Conservation (phyloP, 2,888 invertebrate species). For the Steromphala cineraria region DNA sequence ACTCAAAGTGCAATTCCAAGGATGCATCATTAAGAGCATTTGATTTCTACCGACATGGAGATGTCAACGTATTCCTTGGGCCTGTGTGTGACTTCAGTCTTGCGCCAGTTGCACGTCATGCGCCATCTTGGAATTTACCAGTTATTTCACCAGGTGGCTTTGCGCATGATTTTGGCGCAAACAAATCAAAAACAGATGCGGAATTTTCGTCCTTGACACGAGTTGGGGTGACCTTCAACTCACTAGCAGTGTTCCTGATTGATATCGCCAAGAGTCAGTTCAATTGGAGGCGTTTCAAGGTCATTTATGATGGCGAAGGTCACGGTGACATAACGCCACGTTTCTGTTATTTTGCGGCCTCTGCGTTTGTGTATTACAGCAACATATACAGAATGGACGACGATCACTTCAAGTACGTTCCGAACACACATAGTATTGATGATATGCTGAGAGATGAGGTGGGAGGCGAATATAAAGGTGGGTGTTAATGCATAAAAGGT, state of each 20-base stretch:
- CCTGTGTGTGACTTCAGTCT: constrained; percentile 67
- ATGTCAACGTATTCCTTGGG: constrained; percentile 38
- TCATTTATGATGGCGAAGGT: constrained; percentile 86
- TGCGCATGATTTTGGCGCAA: constrained; percentile 57
- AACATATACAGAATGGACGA: too few species aligned
- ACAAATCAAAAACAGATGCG: constrained; percentile 30
- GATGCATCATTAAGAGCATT: constrained; percentile 47
- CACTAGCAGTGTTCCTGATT: constrained; percentile 38
- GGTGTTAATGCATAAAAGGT: too few species aligned
- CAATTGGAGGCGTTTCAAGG: constrained; percentile 73
- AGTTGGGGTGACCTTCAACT: constrained; percentile 56
- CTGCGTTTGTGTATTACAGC: constrained; percentile 77
- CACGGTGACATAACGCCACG: constrained; percentile 81
- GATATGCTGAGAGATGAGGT: too few species aligned
- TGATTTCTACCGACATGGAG: too few species aligned
- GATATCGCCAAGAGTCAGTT: constrained; percentile 32
- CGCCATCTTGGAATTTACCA: constrained; percentile 95
- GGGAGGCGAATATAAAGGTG: too few species aligned
- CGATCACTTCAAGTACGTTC: too few species aligned
- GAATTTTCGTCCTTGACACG: constrained; percentile 54
- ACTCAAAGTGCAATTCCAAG: constrained; percentile 44
- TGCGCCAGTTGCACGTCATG: constrained; percentile 89
- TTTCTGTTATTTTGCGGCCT: constrained; percentile 87
- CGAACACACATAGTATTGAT: too few species aligned
- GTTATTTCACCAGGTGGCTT: too few species aligned